Evolutionary conservation across 2,888 invertebrate species (phyloP).

Genomic region (Synergus gifuensis): DNA sequence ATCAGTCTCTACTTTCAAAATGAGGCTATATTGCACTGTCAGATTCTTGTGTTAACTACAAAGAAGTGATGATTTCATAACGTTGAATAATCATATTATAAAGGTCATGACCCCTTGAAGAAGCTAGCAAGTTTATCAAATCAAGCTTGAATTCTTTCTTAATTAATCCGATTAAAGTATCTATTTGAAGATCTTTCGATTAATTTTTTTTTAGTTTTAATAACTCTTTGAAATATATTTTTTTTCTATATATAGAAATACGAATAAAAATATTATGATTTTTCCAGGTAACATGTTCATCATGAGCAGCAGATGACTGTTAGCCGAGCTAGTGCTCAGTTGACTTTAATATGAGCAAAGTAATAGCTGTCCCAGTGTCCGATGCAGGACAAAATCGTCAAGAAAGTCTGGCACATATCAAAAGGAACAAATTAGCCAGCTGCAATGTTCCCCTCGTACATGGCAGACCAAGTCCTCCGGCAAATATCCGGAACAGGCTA

Average conservation of each 20-base stretch:
- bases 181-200: neutral
- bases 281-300: constrained; percentile 66
- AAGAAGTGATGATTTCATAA: neutral
- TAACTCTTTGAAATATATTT: too few relatives aligned
- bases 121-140: neutral
- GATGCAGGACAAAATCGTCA: constrained; percentile 76
- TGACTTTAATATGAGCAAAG: constrained; percentile 77
- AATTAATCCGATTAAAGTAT: neutral
- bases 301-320: constrained; percentile 77
- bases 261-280: constrained; percentile 9
- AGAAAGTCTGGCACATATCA: constrained; percentile 74
- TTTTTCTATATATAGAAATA: neutral
- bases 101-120: neutral
- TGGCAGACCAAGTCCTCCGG: constrained; percentile 79
- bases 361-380: constrained; percentile 72
- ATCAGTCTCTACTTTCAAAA: neutral
- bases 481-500: constrained; percentile 79
- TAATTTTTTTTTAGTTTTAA: neutral
- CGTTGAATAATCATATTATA: neutral
- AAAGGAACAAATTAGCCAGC: constrained; percentile 76
- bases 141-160: neutral
- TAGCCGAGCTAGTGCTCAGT: constrained; percentile 73
- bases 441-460: constrained; percentile 81
- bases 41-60: neutral
- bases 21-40: neutral